Evolutionary conservation across 2,797 vertebrate genomes (phyloP).

Genomic region (Myotis planiceps): DNA sequence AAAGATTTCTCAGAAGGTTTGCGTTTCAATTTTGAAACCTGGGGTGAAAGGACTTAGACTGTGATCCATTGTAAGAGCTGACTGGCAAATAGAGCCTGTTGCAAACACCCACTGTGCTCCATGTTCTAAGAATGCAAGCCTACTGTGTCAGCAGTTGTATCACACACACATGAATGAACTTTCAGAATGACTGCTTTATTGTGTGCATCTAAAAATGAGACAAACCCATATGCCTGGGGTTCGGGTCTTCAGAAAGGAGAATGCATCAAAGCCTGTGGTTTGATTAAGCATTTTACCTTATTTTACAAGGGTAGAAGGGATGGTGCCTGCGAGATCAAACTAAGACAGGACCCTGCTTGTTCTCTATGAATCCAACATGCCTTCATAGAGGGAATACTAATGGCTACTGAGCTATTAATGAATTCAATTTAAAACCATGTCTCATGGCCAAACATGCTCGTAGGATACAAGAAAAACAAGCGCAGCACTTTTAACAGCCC

Average conservation of each 20-base stretch:
- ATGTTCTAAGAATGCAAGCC: conserved; percentile 73
- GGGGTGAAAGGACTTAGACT: conserved; percentile 70
- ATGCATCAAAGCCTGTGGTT: conserved; percentile 57
- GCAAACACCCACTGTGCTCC: conserved; percentile 71
- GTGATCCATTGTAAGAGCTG: conserved; percentile 76
- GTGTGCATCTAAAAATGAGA: conserved; percentile 79
- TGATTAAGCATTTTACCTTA: conserved; percentile 70
- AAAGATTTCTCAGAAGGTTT: conserved; percentile 64
- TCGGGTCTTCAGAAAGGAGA: conserved; percentile 59
- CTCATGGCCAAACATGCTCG: conserved; percentile 33
- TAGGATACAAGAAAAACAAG: conserved; percentile 70
- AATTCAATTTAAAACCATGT: conserved; percentile 62
- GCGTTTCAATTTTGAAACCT: conserved; percentile 74
- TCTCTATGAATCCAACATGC: conserved; percentile 45
- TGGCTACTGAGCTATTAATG: conserved; percentile 59
- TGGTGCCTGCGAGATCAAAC: conserved; percentile 73
- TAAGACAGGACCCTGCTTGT: conserved; percentile 25
- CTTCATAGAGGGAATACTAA: conserved; percentile 44
- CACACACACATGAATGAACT: conserved; percentile 72
- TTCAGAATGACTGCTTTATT: conserved; percentile 77
- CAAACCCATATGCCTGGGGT: conserved; percentile 59
- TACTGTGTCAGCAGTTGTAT: conserved; percentile 74
- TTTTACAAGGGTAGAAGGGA: conserved; percentile 58
- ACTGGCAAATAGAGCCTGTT: conserved; percentile 71
- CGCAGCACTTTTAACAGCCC: conserved; percentile 16